Evolutionary conservation across 2,888 invertebrate genomes (phyloP), one percentile per base, ranked within the genome.

Genomic region (Sminthurides aquaticus): DNA sequence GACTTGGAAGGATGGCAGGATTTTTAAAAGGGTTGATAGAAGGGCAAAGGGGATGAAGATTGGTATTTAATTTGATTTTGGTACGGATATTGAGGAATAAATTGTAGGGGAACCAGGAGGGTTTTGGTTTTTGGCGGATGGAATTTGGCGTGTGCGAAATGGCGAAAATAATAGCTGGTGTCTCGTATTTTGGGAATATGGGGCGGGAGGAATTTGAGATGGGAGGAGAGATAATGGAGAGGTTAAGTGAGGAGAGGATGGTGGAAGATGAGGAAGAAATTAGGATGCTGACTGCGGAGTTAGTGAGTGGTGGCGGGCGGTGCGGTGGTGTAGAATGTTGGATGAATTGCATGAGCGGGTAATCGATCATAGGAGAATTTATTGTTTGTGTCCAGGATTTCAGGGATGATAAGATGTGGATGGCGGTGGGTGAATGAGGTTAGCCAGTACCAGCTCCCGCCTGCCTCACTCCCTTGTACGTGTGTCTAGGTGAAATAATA

Each of bases 401-500:
- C 60, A 60, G 48, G 49, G 54, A 25, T 27, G 27, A 34, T 34
- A 34, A 34, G 15, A 34, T 34, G 15, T 15, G 43, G 5, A n/a
- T n/a, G n/a, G n/a, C n/a, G n/a, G n/a, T n/a, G n/a, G n/a, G n/a
- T n/a, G n/a, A 18, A 26, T 3, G 22, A 22, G 3, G 55, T 11
- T 25, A n/a, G n/a, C 26, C 55, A 25, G 11, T 20, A 24, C 26
- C n/a, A 26, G 55, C 54, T 24, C 43, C 5, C 24, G 11, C 20
- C 8, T 24, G 5, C 54, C n/a, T 5, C 8, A 52, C 24, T 8
- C n/a, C 8, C 24, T 52, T 3, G 55, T 25, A 3, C 15, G 43
- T 34, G 15, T 15, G 5, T 15, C 8, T 34, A 34, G 43, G 43
- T 34, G 43, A 34, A 58, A 64, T 66, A 69, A 72, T 72, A 72